Evolutionary conservation across 2,113 vertebrate genomes (phyloP).

Genomic region (Lipophrys pholis): DNA sequence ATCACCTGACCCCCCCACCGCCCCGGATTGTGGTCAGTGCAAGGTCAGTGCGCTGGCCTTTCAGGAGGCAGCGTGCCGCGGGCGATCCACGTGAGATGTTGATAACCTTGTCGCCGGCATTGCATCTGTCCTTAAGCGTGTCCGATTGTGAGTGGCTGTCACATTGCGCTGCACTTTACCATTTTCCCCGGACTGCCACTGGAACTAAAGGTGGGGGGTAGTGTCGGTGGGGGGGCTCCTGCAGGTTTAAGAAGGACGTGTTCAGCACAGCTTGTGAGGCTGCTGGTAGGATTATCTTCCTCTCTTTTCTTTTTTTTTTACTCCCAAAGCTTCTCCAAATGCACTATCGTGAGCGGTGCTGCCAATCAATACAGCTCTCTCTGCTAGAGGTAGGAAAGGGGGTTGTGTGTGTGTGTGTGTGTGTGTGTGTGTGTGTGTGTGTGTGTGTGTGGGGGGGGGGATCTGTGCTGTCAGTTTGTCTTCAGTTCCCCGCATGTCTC

Average conservation of each 20-base stretch:
- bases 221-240: constrained; percentile 44
- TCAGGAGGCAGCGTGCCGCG: constrained; percentile 83
- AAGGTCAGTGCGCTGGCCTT: constrained; percentile 89
- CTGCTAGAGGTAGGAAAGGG: constrained; percentile 54
- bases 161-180: constrained; percentile 58
- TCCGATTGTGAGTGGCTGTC: constrained; percentile 65
- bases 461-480: constrained; percentile 41
- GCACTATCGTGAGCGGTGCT: constrained; percentile 61
- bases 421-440: too few species aligned
- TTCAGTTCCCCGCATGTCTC: constrained; percentile 38
- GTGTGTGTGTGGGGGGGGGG: neutral
- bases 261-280: constrained; percentile 73
- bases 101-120: constrained; percentile 83
- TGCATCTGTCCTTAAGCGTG: constrained; percentile 56
- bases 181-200: constrained; percentile 55
- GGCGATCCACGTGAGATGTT: constrained; percentile 81
- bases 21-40: constrained; percentile 89
- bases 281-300: constrained; percentile 72
- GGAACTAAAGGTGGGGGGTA: constrained; percentile 53
- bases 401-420: constrained; percentile 13
- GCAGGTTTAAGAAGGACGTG: constrained; percentile 72
- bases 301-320: constrained; percentile 15
- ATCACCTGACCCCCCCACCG: constrained; percentile 84
- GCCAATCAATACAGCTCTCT: constrained; percentile 76
- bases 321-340: constrained; percentile 70